phyloP scores from a whole-genome alignment of 2,888 invertebrate genomes.

The Tachina fera region DNA sequence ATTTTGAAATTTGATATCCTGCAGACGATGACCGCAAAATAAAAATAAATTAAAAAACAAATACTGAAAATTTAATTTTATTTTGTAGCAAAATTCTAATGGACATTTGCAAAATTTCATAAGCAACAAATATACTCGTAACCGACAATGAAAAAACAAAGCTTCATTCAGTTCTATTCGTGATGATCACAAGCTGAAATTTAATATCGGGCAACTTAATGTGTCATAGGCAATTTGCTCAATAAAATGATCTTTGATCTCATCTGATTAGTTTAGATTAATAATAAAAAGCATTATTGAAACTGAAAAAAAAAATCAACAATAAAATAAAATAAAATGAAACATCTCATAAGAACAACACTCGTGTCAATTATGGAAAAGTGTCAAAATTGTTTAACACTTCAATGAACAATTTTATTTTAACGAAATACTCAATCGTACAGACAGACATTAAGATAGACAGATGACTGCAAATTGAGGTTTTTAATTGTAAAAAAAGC shows the following conservation, averaged over 20 bases:
- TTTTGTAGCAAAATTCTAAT: conserved; percentile 53
- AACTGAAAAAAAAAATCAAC: not conserved
- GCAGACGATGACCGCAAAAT: conserved; percentile 65
- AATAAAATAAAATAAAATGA: not conserved
- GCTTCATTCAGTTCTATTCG: conserved; percentile 23
- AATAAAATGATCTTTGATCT: conserved; percentile 65
- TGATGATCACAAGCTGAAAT: conserved; percentile 58
- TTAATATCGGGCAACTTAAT: conserved; percentile 61
- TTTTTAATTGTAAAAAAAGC: conserved; percentile 53
- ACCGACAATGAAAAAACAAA: conserved; percentile 4
- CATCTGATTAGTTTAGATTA: conserved; percentile 47
- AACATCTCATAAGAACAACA: conserved; percentile 36
- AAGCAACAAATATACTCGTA: conserved; percentile 28
- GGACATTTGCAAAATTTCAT: conserved; percentile 62
- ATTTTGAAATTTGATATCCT: conserved; percentile 49
- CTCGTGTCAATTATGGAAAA: conserved; percentile 71
- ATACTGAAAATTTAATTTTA: conserved; percentile 6
- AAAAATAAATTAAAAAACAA: not conserved
- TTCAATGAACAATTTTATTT: conserved; percentile 64
- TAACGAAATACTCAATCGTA: conserved; percentile 22
- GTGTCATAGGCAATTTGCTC: conserved; percentile 69
- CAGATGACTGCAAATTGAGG: conserved; percentile 48
- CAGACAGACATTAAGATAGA: not conserved
- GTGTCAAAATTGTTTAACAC: conserved; percentile 73
- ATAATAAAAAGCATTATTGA: conserved; percentile 50